Evolutionary conservation across 2,888 invertebrate species (phyloP).

Genomic region (Brenthis ino): DNA sequence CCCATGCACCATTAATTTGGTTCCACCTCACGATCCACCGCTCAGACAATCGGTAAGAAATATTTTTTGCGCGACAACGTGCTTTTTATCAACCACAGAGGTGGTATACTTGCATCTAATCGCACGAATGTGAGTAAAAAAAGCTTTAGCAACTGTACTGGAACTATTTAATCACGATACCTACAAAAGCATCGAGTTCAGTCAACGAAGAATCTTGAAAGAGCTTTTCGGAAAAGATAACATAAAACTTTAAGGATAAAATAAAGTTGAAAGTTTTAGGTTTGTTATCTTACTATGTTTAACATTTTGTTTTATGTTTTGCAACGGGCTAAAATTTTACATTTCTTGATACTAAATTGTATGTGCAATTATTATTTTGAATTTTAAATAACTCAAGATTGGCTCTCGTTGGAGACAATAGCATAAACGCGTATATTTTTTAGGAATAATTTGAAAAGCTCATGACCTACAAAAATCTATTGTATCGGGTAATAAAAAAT

Average conservation of each 20-base stretch:
- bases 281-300: no score
- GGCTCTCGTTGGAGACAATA: background rate
- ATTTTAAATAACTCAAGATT: no score
- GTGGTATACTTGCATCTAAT: conserved; percentile 12
- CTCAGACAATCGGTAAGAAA: conserved; percentile 25
- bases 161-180: background rate
- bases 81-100: conserved; percentile 27
- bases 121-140: background rate
- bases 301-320: no score
- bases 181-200: background rate
- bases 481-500: conserved; percentile 2
- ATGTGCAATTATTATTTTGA: no score
- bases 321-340: no score
- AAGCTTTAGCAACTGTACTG: background rate
- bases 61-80: conserved; percentile 30
- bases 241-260: no score
- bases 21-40: conserved; percentile 53
- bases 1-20: conserved; percentile 74
- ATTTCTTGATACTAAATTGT: no score
- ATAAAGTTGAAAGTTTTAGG: no score
- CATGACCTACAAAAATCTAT: conserved; percentile 3
- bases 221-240: no score
- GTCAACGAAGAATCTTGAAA: no score
- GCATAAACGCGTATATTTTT: background rate
- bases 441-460: conserved; percentile 2